Base-by-base conservation (phyloP, 2,888 invertebrate species). In the Dione juno region DNA sequence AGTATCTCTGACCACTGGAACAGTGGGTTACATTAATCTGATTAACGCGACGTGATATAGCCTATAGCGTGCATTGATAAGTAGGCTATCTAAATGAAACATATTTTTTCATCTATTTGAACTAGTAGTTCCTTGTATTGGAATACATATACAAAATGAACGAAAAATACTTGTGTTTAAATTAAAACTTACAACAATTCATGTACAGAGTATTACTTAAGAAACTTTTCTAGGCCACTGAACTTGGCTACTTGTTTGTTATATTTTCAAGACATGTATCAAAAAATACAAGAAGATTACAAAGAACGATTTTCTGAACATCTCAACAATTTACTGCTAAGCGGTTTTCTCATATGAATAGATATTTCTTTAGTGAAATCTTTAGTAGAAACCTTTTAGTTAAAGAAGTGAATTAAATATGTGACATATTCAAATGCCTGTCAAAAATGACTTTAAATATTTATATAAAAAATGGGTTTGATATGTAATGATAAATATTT, bases 221-320 rank as follows among this genome's bases (percentile, higher is more conserved):
- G 19, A 50, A 50, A 50, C 9, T 16, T 50, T 50, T 50, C 16
- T 16, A 50, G 48, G 48, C 16, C 19, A 13, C 11, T 50, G 50
- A 61, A 61, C 61, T 61, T 61, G 41, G 43, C 7, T 41, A 28
- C 43, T 45, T 61, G 61, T 61, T 61, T 61, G 45, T 14, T 13
- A 8, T 37, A 57, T n/a, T 57, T 57, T 57, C 28, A 35, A 28
- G 28, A n/a, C 41, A 21, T 28, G 14, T 43, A 59, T 59, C 59
- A 59, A n/a, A 59, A 43, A 6, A 28, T 41, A 28, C 41, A 59
- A 11, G 45, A 35, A 45, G 45, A 45, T 45, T 61, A 61, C n/a
- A 45, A 28, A 35, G 16, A 61, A 45, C 7, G 28, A 35, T 61
- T 61, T 61, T 61, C 28, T 45, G 7, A 43, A 61, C 45, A 35